phyloP scores from a whole-genome alignment of 2,888 invertebrate genomes.

The Acanthococcus lagerstroemiae region DNA sequence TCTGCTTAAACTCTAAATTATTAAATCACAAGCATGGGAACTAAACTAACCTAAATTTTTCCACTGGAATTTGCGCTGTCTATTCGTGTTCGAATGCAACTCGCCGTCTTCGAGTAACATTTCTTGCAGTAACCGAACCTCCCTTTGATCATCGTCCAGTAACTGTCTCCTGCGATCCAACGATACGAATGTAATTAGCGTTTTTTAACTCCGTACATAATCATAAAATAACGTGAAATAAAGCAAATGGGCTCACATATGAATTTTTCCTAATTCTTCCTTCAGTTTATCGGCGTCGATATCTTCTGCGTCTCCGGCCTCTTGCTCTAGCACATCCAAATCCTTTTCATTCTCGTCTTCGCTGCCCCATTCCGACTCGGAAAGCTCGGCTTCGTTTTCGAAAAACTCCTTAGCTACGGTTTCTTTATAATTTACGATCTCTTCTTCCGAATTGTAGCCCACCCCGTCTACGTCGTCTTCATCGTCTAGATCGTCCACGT shows the following conservation, averaged over 20 bases:
- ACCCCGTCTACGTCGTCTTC: constrained; percentile 41
- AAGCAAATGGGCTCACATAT: constrained; percentile 52
- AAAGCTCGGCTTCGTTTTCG: constrained; percentile 83
- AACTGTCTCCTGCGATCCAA: constrained; percentile 69
- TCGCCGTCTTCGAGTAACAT: constrained; percentile 83
- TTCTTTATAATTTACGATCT: constrained; percentile 51
- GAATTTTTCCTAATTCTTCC: constrained; percentile 70
- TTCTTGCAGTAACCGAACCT: constrained; percentile 74
- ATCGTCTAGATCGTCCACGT: constrained; percentile 44
- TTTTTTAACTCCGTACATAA: no score
- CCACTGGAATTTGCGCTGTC: constrained; percentile 78
- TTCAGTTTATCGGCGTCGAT: constrained; percentile 69
- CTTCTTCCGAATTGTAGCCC: constrained; percentile 77
- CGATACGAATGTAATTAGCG: no score
- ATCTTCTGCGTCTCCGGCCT: constrained; percentile 73
- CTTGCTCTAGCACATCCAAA: constrained; percentile 68
- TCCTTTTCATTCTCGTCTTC: constrained; percentile 78
- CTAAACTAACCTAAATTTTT: constrained; percentile 54
- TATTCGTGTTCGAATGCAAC: constrained; percentile 59
- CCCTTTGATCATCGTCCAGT: constrained; percentile 76
- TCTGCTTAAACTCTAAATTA: neutral
- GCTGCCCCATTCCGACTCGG: constrained; percentile 81
- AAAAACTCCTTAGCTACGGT: constrained; percentile 60
- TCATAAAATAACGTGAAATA: no score
- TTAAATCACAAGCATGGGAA: neutral